Base-by-base conservation (phyloP, 1,140 invertebrate species). In the Globodera rostochiensis region DNA sequence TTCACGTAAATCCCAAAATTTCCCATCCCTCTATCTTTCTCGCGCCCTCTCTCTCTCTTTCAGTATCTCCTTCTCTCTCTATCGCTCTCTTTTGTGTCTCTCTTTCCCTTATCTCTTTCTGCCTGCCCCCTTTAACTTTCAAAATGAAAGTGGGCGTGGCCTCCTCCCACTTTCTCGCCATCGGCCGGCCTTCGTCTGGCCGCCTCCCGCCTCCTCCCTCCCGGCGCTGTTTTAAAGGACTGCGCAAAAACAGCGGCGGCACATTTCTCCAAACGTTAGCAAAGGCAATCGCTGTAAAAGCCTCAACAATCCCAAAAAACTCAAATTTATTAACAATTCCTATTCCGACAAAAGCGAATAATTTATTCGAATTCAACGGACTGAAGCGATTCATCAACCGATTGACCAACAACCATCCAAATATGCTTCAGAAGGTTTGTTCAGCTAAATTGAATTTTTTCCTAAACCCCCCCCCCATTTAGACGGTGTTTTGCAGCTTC, bases 191-290 rank as follows among this genome's bases (percentile, higher is more conserved):
- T 60, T 15, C 57, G 11, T 64, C 57, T 19, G 57, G 11, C 57
- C 19, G 57, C 57, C 57, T 19, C 57, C 57, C 15, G 6, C 57
- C 57, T 19, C 57, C 57, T 19, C 19, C 57, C 57, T 15, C 15
- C 57, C 13, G 19, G 57, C 11, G 57, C 13, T 64, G 19, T 64
- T 64, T 64, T 64, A 15, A 64, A 64, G 19, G 19, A 15, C 57
- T 19, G 57, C 57, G 57, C 57, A 64, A 64, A 53, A 64, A 64
- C 57, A n/a, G 57, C 57, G 57, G 57, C 57, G 57, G 57, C 57
- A 64, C 57, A 64, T 64, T 64, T 64, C 57, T 53, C 53, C 57
- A 64, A 64, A 64, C 57, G 57, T 64, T 64, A 64, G 15, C 57
- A 64, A 64, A 64, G 57, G 57, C 57, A 64, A 64, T 64, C 57